Base-by-base conservation (phyloP, 2,888 invertebrate species). In the Tenthredo distinguenda region DNA sequence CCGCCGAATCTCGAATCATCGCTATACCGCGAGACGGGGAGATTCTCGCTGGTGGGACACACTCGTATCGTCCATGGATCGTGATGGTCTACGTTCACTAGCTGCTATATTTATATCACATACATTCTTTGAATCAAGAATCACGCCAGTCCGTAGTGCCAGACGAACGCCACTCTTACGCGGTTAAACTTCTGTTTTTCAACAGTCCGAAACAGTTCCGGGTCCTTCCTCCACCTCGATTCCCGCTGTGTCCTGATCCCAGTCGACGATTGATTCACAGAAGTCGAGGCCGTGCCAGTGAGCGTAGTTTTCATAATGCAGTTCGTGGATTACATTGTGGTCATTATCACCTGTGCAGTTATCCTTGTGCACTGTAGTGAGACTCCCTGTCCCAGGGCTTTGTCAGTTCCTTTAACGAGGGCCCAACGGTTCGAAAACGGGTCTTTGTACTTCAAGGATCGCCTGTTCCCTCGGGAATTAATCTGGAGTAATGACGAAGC, bases 401-500 rank as follows among this genome's bases (percentile, higher is more conserved):
- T 86, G 12, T 50, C 86, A 34, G 76, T 87, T 4, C 77, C 84
- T 9, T 68, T 87, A 15, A 50, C 55, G 0, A 74, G 86, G 74
- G 79, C 85, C n/a, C 47, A 74, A 0, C 31, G 65, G 72, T 40
- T 86, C 31, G 21, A 71, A 0, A 86, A 87, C 47, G 82, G 82
- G 26, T 76, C 76, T 34, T 18, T 86, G 10, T 18, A 77, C 34
- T 68, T 84, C 43, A 18, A 71, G 37, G 74, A 55, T 21, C n/a
- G 76, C 10, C 15, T 58, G 0, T 88, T 87, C 72, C 85, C 87
- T 3, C 65, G 37, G n/a, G 77, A 86, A 5, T 74, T 84, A 2
- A 86, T 84, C 58, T 87, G 87, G 87, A 34, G 68, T 9, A 34
- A 85, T 6, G 85, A 40, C 9, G 21, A 83, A 15, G 81, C 68